Conservation (phyloP, 2,113 vertebrate genomes). For the Aspidoscelis tigris region DNA sequence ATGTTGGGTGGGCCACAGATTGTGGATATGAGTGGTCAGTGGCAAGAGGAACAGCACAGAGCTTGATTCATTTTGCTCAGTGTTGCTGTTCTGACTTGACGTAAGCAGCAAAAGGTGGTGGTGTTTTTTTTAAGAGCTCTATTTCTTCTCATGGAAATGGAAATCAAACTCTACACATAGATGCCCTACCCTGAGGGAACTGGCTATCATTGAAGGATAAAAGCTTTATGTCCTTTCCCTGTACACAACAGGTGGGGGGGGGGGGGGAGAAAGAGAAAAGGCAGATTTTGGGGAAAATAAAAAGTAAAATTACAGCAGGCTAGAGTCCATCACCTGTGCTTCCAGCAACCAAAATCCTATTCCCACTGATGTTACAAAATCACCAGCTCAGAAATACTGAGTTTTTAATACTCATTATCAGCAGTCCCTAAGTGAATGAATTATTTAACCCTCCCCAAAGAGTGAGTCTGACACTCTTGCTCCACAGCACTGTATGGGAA, state of each 20-base stretch:
- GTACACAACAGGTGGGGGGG: not conserved
- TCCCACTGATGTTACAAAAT: constrained; percentile 20
- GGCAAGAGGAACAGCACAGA: not conserved
- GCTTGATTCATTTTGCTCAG: not conserved
- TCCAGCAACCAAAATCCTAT: constrained; percentile 5
- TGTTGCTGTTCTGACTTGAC: not conserved
- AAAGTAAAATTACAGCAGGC: not conserved
- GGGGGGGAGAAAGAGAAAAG: not conserved
- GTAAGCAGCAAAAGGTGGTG: not conserved
- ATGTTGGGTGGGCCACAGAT: not conserved
- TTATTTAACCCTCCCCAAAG: constrained; percentile 21
- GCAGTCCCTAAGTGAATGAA: constrained; percentile 10
- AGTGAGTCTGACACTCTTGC: constrained; percentile 1
- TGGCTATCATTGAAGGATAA: not conserved
- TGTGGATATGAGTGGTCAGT: not conserved
- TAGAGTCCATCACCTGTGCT: not conserved
- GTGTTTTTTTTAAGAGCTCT: not conserved
- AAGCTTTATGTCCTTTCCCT: not conserved
- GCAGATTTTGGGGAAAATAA: not conserved
- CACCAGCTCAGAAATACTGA: constrained; percentile 15
- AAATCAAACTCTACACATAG: not conserved
- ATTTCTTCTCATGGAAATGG: not conserved
- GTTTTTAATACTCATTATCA: constrained; percentile 13
- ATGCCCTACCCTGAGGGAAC: not conserved
- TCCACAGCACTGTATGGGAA: not conserved